Conservation (phyloP, 2,113 vertebrate species). For the Salminus brasiliensis region DNA sequence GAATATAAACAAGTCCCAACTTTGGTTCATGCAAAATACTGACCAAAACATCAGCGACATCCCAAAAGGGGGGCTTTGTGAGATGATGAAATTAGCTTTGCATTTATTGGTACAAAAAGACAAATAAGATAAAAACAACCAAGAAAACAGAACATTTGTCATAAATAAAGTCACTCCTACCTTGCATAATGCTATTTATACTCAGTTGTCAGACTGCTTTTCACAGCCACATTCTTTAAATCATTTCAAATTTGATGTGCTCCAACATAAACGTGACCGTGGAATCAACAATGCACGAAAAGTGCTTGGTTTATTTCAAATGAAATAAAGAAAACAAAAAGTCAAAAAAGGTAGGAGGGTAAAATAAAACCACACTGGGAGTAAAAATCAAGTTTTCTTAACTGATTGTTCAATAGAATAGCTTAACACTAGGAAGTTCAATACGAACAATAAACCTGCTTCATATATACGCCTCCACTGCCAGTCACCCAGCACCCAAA, state of each 20-base stretch:
- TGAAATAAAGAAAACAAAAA: slow-evolving; percentile 10
- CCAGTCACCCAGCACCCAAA: slow-evolving; percentile 14
- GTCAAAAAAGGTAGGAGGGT: slow-evolving; percentile 17
- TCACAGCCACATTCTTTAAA: slow-evolving; percentile 31
- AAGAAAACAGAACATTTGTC: slow-evolving; percentile 29
- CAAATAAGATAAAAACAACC: slow-evolving; percentile 44
- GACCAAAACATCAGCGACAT: not conserved
- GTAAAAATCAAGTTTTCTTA: slow-evolving; percentile 15
- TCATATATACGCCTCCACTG: slow-evolving; percentile 2
- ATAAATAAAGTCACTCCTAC: slow-evolving; percentile 48
- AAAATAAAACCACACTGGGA: not conserved
- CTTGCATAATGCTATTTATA: slow-evolving; percentile 29
- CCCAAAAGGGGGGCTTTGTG: slow-evolving; percentile 4
- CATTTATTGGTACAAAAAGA: slow-evolving; percentile 59
- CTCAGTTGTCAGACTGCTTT: not conserved
- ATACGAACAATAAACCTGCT: slow-evolving; percentile 26
- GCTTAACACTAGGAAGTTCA: slow-evolving; percentile 22
- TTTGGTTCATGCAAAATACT: not conserved
- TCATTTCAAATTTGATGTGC: slow-evolving; percentile 14
- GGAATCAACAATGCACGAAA: slow-evolving; percentile 37
- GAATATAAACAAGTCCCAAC: no score
- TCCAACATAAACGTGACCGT: slow-evolving; percentile 20
- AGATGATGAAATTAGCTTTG: slow-evolving; percentile 47
- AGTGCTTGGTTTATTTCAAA: slow-evolving; percentile 48
- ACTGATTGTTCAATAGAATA: slow-evolving; percentile 26